Conservation (phyloP, 2,888 invertebrate species). For the Carabus problematicus region DNA sequence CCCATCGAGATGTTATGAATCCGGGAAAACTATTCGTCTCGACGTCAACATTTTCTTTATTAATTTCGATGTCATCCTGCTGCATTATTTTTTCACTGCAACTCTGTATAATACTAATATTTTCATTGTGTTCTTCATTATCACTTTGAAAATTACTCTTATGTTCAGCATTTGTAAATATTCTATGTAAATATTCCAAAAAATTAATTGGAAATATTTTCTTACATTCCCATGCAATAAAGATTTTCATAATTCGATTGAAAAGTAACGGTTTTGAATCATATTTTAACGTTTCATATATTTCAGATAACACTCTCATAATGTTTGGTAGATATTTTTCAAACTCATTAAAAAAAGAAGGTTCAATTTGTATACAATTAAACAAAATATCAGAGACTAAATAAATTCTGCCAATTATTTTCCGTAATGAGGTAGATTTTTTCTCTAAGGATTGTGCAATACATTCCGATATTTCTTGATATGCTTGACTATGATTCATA, state of each 20-base stretch:
- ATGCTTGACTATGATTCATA: constrained; percentile 93
- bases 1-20: constrained; percentile 94
- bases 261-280: constrained; percentile 27
- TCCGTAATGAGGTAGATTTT: constrained; percentile 70
- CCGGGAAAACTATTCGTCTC: constrained; percentile 45
- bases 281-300: constrained; percentile 70
- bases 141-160: neutral
- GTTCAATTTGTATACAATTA: constrained; percentile 83
- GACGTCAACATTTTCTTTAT: constrained; percentile 27
- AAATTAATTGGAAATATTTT: constrained; percentile 20
- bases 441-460: constrained; percentile 85
- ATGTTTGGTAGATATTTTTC: constrained; percentile 77
- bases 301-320: constrained; percentile 74
- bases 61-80: neutral
- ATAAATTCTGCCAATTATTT: constrained; percentile 91
- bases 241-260: constrained; percentile 15
- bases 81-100: constrained; percentile 18
- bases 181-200: constrained; percentile 21
- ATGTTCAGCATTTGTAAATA: constrained; percentile 21
- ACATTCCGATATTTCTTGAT: constrained; percentile 90
- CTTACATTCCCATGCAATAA: constrained; percentile 18
- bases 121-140: neutral
- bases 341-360: constrained; percentile 83
- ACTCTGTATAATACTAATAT: constrained; percentile 15
- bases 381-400: constrained; percentile 94